Percentiles rank a stretch among this genome's conserved stretches.
phyloP scores from a whole-genome alignment of 2,797 vertebrate genomes.

The Acrossocheilus wenchowensis region DNA sequence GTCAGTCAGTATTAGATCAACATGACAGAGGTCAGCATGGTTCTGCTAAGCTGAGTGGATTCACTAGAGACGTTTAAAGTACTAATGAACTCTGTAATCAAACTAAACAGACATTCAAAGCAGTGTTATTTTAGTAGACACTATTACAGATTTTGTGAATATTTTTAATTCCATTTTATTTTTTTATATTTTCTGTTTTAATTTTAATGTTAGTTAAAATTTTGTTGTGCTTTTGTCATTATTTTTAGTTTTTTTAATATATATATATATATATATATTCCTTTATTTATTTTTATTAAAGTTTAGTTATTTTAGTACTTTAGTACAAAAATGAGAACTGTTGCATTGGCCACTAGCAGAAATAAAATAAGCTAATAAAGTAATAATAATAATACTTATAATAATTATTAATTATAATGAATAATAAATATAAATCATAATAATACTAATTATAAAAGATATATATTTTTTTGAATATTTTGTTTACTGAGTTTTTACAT shows the following conservation, averaged over 20 bases:
- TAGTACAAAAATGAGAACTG: background rate
- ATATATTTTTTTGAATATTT: too few species aligned
- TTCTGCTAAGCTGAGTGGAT: background rate
- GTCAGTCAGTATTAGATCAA: background rate
- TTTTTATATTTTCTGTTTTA: background rate
- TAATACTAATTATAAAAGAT: background rate
- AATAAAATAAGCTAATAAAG: background rate
- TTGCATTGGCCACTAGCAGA: background rate
- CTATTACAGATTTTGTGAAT: background rate
- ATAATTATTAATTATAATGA: background rate
- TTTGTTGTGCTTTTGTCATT: background rate
- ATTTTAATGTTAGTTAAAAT: background rate
- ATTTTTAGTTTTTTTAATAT: too few species aligned
- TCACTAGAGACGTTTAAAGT: background rate
- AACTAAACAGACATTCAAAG: background rate
- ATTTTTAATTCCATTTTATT: background rate
- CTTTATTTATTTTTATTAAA: too few species aligned
- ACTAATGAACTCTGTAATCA: background rate
- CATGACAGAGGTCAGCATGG: background rate
- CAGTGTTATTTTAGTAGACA: background rate
- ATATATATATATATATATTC: too few species aligned
- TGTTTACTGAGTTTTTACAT: too few species aligned
- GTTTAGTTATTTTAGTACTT: background rate
- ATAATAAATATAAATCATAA: background rate
- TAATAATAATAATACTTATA: background rate